phyloP scores from a whole-genome alignment of 2,113 vertebrate genomes.

The Cynocephalus volans region DNA sequence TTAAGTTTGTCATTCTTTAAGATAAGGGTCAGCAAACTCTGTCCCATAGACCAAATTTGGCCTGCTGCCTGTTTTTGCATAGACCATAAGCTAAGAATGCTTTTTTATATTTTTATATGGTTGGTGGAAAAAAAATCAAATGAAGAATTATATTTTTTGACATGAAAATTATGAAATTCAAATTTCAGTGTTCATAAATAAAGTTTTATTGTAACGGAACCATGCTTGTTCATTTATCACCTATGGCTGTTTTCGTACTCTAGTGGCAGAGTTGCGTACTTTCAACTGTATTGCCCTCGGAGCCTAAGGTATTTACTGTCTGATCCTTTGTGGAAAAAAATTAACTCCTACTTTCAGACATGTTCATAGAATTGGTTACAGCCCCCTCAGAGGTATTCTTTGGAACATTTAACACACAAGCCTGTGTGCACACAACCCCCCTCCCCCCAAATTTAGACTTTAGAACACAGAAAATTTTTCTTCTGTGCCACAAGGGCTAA shows the following conservation, averaged over 20 bases:
- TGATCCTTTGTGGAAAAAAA: not conserved
- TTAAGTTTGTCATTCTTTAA: slow-evolving; percentile 54
- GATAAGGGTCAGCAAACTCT: not conserved
- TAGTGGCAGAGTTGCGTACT: not conserved
- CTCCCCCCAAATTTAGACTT: not conserved
- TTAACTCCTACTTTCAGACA: slow-evolving; percentile 37
- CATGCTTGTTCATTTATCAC: not conserved
- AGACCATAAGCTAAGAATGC: not conserved
- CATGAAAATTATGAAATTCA: slow-evolving; percentile 28
- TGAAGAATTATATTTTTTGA: slow-evolving; percentile 24
- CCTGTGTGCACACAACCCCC: not conserved
- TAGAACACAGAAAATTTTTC: slow-evolving; percentile 29
- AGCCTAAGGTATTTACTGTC: not conserved
- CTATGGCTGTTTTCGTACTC: not conserved
- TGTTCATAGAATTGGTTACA: slow-evolving; percentile 14
- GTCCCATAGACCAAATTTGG: not conserved
- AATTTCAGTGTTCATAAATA: slow-evolving; percentile 9
- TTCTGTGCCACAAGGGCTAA: not conserved
- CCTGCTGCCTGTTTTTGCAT: not conserved
- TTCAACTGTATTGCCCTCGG: not conserved
- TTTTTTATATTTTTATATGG: slow-evolving; percentile 59
- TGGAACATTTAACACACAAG: not conserved
- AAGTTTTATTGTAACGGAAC: slow-evolving; percentile 1
- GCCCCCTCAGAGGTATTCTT: not conserved
- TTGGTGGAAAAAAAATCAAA: not conserved